Evolutionary conservation across 1,140 invertebrate species (phyloP).

Genomic region (Hydropsyche tenuis): DNA sequence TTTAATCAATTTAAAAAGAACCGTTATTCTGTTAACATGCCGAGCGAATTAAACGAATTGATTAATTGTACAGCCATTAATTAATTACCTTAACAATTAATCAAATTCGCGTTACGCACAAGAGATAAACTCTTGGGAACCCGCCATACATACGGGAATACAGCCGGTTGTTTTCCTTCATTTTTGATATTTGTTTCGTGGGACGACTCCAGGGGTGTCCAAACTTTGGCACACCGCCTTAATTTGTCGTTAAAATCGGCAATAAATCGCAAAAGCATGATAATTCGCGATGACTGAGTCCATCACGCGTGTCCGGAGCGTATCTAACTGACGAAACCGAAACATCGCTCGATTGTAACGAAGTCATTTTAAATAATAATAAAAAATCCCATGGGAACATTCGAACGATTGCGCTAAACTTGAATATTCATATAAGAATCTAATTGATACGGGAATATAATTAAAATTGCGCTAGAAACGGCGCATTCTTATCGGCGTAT

Average conservation of each 20-base stretch:
- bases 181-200: neutral
- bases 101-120: slow-evolving; percentile 23
- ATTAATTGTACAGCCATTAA: slow-evolving; percentile 27
- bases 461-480: neutral
- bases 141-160: neutral
- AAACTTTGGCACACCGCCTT: neutral
- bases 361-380: neutral
- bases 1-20: too few relatives aligned
- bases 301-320: slow-evolving; percentile 30
- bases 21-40: too few relatives aligned
- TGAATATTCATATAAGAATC: neutral
- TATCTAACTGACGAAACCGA: slow-evolving; percentile 24
- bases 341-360: neutral
- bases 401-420: neutral
- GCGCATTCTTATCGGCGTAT: neutral
- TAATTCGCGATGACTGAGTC: slow-evolving; percentile 26
- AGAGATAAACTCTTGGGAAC: slow-evolving; percentile 20
- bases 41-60: slow-evolving; percentile 20
- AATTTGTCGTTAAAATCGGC: slow-evolving; percentile 13
- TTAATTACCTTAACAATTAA: slow-evolving; percentile 26
- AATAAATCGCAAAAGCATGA: neutral
- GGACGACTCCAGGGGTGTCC: neutral
- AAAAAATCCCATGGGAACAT: neutral
- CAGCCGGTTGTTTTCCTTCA: neutral
- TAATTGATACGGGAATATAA: neutral